Evolutionary conservation across 1,140 invertebrate genomes (phyloP), one percentile per base, ranked within the genome.

Genomic region (Chlorops oryzae): DNA sequence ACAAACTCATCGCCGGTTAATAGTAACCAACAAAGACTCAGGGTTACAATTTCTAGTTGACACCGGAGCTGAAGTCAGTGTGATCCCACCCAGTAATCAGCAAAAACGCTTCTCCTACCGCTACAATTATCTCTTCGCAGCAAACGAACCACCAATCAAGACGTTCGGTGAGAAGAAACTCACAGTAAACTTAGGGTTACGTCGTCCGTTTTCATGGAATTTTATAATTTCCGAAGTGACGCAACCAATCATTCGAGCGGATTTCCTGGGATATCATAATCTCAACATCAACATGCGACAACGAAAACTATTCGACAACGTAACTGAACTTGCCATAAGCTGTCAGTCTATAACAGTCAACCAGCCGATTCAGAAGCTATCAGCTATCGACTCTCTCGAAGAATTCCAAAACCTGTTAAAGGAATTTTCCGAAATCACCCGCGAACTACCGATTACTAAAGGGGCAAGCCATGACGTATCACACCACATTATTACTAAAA

Each of bases 151-250:
- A 6, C 45, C 20, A 0, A 74, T 74, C 28, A 23, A 53, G 2
- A 74, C 63, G 2, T 73, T 70, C 52, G 72, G 70, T 5, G 51
- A 54, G 17, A 52, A 52, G 35, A 47, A 5, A 17, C 10, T 37
- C 12, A 47, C 32, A 17, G 46, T 74, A 0, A 55, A 73, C 44
- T 40, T 74, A 2, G 64, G 63, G 5, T 40, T 63, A 2, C 53
- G 58, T 7, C 58, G 69, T 34, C 45, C 55, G n/a, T 68, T 66
- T 32, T 37, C 25, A 17, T 75, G 45, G 45, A 47, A 21, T 69
- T 75, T 75, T 40, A 57, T 72, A 10, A 50, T 75, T 2, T 71
- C 71, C 3, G 63, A 68, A 24, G 64, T 73, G 0, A 38, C 43
- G 0, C 61, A 62, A 27, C 58, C 73, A 2, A 73, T 74, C 3